Conservation (phyloP, 2,888 invertebrate genomes). For the Idaea aversata region DNA sequence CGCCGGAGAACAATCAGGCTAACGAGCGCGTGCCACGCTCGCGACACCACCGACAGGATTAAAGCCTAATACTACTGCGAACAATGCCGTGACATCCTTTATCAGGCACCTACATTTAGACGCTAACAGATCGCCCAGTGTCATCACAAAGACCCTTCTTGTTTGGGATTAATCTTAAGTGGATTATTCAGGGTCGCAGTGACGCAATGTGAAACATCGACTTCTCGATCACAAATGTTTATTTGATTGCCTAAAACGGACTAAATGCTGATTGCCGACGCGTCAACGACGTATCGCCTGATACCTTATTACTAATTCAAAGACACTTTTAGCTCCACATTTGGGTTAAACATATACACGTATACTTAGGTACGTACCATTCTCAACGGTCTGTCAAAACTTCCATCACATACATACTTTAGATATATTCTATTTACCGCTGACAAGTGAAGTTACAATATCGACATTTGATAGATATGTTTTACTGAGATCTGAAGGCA, state of each 20-base stretch:
- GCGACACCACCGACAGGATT: slow-evolving; percentile 62
- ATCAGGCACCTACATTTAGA: slow-evolving; percentile 68
- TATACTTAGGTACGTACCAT: neutral
- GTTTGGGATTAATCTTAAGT: slow-evolving; percentile 76
- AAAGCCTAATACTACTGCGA: slow-evolving; percentile 73
- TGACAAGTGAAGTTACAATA: neutral
- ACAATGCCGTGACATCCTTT: slow-evolving; percentile 70
- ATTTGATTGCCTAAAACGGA: slow-evolving; percentile 42
- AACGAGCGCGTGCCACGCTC: slow-evolving; percentile 64
- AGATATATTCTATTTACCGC: neutral
- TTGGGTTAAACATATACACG: neutral
- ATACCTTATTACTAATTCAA: slow-evolving; percentile 1
- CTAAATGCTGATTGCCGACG: slow-evolving; percentile 23
- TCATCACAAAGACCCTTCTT: slow-evolving; percentile 70
- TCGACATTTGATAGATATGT: neutral
- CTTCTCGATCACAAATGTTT: slow-evolving; percentile 40
- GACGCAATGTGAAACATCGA: slow-evolving; percentile 38
- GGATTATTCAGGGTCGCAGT: slow-evolving; percentile 61
- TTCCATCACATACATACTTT: neutral
- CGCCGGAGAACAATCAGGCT: slow-evolving; percentile 75
- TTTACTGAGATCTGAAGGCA: no score
- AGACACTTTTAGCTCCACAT: neutral
- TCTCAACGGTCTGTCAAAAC: neutral
- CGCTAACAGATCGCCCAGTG: slow-evolving; percentile 72
- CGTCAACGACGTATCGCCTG: slow-evolving; percentile 2